These are phyloP conservation scores for Empis stercorea DNA, from an alignment of 2,888 invertebrate species.

Conservation along the genomic window DNA sequence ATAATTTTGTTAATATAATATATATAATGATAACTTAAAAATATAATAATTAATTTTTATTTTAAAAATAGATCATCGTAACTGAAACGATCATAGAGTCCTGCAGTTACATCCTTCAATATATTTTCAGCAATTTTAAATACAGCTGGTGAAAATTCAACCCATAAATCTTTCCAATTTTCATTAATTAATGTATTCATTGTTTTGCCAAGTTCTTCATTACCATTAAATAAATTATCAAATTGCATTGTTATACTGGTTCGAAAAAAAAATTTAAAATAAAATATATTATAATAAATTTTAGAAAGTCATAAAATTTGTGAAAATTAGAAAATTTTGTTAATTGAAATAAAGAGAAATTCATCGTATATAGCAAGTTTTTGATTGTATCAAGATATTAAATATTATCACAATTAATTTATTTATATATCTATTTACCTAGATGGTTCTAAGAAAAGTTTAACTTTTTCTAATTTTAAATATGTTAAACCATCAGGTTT, in stretches of 20 bases:
- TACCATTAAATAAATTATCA: constrained; percentile 30
- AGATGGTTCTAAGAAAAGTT: constrained; percentile 28
- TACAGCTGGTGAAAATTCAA: constrained; percentile 30
- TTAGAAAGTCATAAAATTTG: too few relatives aligned
- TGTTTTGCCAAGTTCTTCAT: constrained; percentile 25
- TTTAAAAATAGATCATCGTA: not conserved
- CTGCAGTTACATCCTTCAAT: not conserved
- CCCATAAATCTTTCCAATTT: constrained; percentile 38
- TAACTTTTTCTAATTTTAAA: constrained; percentile 27
- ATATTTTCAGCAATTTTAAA: constrained; percentile 26
- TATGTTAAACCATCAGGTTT: constrained; percentile 22
- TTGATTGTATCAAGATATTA: too few relatives aligned
- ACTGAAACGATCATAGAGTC: not conserved
- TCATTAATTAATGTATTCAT: constrained; percentile 31
- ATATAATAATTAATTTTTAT: not conserved
- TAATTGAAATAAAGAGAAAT: not conserved
- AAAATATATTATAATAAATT: too few relatives aligned
- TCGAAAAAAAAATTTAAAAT: too few relatives aligned
- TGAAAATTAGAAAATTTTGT: too few relatives aligned
- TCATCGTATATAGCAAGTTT: not conserved
- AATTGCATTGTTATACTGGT: constrained; percentile 17
- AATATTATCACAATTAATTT: too few relatives aligned
- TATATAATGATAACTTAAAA: too few relatives aligned
- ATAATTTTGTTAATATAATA: too few relatives aligned
- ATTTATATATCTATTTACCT: constrained; percentile 18